Base-by-base conservation (phyloP, 2,797 vertebrate species). In the Crocidura indochinensis region DNA sequence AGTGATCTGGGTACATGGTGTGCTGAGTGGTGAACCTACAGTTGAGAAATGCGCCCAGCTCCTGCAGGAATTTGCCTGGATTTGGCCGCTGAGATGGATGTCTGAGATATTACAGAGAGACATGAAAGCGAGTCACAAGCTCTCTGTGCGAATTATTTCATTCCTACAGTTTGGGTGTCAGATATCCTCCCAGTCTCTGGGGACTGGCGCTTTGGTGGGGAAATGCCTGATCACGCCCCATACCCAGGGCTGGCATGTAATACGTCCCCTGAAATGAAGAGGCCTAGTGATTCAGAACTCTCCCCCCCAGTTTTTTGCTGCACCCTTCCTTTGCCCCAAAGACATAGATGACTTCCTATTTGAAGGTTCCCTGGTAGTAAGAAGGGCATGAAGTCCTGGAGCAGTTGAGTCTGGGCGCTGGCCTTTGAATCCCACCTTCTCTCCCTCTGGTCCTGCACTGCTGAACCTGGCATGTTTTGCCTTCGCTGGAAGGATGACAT, bases 391-490 rank as follows among this genome's bases (percentile, higher is more conserved):
- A 20, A 8, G 26, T 47, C 72, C 84, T 1, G 12, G 44, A 2
- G 44, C 49, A 74, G 38, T 78, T 31, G 31, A 67, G 44, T n/a
- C 29, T 26, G 73, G 10, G 72, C 2, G 0, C 65, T 85, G 91
- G 38, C 20, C 17, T 17, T 64, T 9, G 86, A 49, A 79, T 47
- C 24, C 49, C 31, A 82, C 75, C 72, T 95, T 84, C 86, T 87
- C 88, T 77, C 44, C 19, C 81, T 95, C 24, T 82, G 26, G 6
- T 64, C 56, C 93, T 90, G 93, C 94, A 92, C 87, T 91, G 84
- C 92, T 92, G 93, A 96, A 94, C 92, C 87, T 49, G 10, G 17
- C 77, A 75, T 60, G 85, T 79, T 94, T 90, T 91, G 95, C 88
- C 79, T 93, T 91, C 73, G 0, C 0, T 7, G 76, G 95, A 38